These are phyloP conservation scores for Drosophila tanythrix DNA, from an alignment of 2,888 invertebrate genomes.

Conservation along the genomic window DNA sequence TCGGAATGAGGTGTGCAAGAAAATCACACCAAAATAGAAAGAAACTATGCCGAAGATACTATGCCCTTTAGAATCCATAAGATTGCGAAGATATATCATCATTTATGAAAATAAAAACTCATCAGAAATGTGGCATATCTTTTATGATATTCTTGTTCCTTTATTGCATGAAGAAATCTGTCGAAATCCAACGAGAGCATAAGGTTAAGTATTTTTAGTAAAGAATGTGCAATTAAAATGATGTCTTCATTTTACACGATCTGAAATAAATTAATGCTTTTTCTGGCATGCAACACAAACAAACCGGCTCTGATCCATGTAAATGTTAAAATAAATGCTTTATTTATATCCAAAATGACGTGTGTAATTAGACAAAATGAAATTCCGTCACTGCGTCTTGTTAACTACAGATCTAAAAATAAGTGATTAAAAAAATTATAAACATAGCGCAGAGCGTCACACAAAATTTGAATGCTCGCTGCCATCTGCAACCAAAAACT, in stretches of 20 bases:
- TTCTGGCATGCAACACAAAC: not conserved
- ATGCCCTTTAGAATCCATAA: conserved; percentile 4
- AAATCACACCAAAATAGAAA: not conserved
- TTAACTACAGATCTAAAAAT: conserved; percentile 6
- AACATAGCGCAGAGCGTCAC: not conserved
- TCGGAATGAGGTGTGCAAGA: conserved; percentile 17
- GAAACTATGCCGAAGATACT: not conserved
- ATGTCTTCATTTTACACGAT: not conserved
- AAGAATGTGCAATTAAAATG: not conserved
- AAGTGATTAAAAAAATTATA: conserved; percentile 16
- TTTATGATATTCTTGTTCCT: not conserved
- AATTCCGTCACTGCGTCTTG: not conserved
- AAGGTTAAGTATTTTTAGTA: not conserved
- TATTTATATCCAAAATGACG: not conserved
- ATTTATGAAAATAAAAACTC: not conserved
- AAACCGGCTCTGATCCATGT: not conserved
- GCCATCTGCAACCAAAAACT: conserved; percentile 30
- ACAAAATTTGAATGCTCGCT: conserved; percentile 17
- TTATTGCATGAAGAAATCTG: not conserved
- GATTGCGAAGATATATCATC: not conserved
- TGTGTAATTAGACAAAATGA: not conserved
- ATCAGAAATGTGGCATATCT: not conserved
- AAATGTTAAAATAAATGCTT: not conserved
- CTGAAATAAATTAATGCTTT: not conserved
- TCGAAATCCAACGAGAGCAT: not conserved